Evolutionary conservation across 2,888 invertebrate species (phyloP), one percentile per base, ranked within the genome.

Genomic region (Protula sp.): DNA sequence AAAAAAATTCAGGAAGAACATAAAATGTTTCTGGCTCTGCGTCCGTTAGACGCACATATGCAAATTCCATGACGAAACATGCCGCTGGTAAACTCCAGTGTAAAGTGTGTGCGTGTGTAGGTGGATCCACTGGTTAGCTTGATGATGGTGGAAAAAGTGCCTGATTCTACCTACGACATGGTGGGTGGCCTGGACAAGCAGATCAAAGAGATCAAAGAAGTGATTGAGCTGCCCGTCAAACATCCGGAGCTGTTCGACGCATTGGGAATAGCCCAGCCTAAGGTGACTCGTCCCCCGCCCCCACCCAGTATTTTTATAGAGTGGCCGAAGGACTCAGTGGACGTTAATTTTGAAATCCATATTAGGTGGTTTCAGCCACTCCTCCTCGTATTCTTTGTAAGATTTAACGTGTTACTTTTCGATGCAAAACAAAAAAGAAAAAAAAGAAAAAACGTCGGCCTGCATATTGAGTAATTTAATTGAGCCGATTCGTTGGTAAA

Each of bases 141-240:
- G 63, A 99, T 99, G 99, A 99, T 99, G 99, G 99, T 99, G 0
- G 99, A 99, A 81, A 99, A 99, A 82, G 99, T 99, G 1, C 99
- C 99, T 0, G 99, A 99, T 82, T 98, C 98, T 0, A 99, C 99
- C 0, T 99, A 99, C 78, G 99, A 99, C 84, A 99, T 99, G 98
- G 97, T 99, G 27, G 99, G 99, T 70, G 99, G 99, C 59, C 84
- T 99, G 65, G 98, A 99, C 79, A 99, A 98, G 79, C 99, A 99
- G 84, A 99, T 99, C 58, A 98, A 99, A 81, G 99, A 99, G 83
- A 99, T 99, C 69, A 99, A 99, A 81, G 99, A 99, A 83, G 99
- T 99, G 0, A 99, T 99, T 78, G 99, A 99, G 80, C 84, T 99
- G 69, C 99, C 99, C 0, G 97, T 99, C 0, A 99, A 99, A 81